Evolutionary conservation across 92 coral and sea anemone species (phyloP).

Genomic region (Phymanthus crucifer): DNA sequence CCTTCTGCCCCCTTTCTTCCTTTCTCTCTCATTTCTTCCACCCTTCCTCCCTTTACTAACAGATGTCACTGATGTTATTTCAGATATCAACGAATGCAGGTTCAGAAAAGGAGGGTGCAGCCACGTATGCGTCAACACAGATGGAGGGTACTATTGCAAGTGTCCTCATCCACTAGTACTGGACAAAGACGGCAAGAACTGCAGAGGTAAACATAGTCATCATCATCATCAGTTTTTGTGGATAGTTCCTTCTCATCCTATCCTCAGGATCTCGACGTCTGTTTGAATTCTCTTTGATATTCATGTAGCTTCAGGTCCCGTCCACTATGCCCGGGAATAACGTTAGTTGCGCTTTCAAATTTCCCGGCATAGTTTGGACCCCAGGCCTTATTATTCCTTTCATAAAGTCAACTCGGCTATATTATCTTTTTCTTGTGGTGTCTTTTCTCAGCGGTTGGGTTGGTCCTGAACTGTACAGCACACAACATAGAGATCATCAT

Average conservation of each 20-base stretch:
- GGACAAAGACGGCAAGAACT: conserved; percentile 59
- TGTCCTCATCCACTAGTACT: conserved; percentile 77
- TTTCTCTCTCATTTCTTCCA: not conserved
- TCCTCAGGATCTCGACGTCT: too few relatives aligned
- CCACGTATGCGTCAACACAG: conserved; percentile 70
- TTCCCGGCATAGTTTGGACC: too few relatives aligned
- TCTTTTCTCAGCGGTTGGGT: conserved; percentile 62
- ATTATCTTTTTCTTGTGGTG: not conserved
- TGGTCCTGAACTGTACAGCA: conserved; percentile 68
- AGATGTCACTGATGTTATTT: too few relatives aligned
- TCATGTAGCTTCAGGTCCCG: too few relatives aligned
- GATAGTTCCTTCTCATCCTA: too few relatives aligned
- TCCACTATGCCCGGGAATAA: too few relatives aligned
- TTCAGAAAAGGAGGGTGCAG: conserved; percentile 75
- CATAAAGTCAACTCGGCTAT: too few relatives aligned
- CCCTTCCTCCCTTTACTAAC: not conserved
- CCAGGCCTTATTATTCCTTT: too few relatives aligned
- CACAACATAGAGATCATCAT: conserved; percentile 71
- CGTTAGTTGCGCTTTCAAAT: too few relatives aligned
- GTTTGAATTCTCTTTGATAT: too few relatives aligned
- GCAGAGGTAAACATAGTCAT: conserved; percentile 64
- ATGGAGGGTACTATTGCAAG: conserved; percentile 62
- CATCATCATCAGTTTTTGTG: too few relatives aligned
- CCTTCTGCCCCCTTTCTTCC: not conserved
- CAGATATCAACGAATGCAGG: conserved; percentile 76